These are phyloP conservation scores for Mechanitis messenoides DNA, from an alignment of 2,888 invertebrate genomes.

Conservation along the genomic window DNA sequence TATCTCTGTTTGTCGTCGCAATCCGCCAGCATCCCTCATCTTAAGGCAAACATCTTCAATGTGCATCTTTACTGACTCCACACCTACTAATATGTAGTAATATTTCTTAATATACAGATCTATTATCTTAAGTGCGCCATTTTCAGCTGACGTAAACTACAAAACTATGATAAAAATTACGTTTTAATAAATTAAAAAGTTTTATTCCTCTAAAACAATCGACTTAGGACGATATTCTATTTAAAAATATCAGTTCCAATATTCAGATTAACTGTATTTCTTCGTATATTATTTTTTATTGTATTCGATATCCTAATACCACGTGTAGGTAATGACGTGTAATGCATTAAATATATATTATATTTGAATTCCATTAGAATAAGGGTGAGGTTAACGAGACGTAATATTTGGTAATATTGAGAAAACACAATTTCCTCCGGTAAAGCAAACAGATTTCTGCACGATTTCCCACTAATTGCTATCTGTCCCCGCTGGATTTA, in stretches of 20 bases:
- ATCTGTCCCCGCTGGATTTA: slow-evolving; percentile 21
- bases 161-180: background rate
- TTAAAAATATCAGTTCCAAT: background rate
- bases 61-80: slow-evolving; percentile 4
- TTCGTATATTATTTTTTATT: background rate
- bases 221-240: too few relatives aligned
- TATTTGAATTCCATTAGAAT: slow-evolving; percentile 5
- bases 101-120: background rate
- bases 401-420: slow-evolving; percentile 44
- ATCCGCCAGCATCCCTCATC: slow-evolving; percentile 45
- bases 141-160: background rate
- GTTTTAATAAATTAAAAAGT: too few relatives aligned
- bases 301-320: background rate
- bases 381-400: slow-evolving; percentile 10
- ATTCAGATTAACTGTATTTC: background rate
- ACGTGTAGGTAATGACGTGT: background rate
- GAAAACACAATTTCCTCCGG: slow-evolving; percentile 66
- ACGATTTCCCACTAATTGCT: slow-evolving; percentile 61
- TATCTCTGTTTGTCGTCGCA: slow-evolving; percentile 73
- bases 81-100: background rate
- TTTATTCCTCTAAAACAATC: too few relatives aligned
- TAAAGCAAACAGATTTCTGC: slow-evolving; percentile 45
- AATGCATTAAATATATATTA: too few relatives aligned
- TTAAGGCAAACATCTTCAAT: slow-evolving; percentile 23
- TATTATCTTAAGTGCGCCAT: background rate